Conservation (phyloP, 2,888 invertebrate genomes). For the Chrysomela aeneicollis region DNA sequence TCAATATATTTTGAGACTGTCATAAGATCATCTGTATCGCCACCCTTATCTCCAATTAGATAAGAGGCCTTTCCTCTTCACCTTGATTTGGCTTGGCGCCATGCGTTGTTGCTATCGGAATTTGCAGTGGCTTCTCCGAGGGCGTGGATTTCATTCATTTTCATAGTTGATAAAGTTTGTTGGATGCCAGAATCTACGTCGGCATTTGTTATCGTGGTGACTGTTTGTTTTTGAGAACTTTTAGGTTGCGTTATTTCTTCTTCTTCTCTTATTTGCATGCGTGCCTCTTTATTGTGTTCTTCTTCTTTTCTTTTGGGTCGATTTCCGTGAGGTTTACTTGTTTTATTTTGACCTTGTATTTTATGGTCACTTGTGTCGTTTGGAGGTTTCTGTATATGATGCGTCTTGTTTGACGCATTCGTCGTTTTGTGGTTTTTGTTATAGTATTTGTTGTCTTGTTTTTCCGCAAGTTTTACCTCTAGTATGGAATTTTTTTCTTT, state of each 20-base stretch:
- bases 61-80: too few relatives aligned
- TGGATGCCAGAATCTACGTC: neutral
- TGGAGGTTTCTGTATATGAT: neutral
- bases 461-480: neutral
- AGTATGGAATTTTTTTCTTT: neutral
- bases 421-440: neutral
- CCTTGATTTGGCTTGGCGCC: too few relatives aligned
- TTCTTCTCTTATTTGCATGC: neutral
- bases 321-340: neutral
- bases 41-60: too few relatives aligned
- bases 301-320: neutral
- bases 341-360: neutral
- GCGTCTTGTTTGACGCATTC: neutral
- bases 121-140: neutral
- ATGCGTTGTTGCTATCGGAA: neutral
- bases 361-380: neutral
- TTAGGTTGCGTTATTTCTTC: neutral
- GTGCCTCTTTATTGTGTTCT: neutral
- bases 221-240: neutral
- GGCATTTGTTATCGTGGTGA: neutral
- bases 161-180: neutral
- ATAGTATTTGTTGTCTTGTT: neutral
- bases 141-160: constrained; percentile 1
- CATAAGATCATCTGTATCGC: too few relatives aligned
- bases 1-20: too few relatives aligned